phyloP scores from a whole-genome alignment of 1,140 invertebrate species.

The Euborellia annulipes region DNA sequence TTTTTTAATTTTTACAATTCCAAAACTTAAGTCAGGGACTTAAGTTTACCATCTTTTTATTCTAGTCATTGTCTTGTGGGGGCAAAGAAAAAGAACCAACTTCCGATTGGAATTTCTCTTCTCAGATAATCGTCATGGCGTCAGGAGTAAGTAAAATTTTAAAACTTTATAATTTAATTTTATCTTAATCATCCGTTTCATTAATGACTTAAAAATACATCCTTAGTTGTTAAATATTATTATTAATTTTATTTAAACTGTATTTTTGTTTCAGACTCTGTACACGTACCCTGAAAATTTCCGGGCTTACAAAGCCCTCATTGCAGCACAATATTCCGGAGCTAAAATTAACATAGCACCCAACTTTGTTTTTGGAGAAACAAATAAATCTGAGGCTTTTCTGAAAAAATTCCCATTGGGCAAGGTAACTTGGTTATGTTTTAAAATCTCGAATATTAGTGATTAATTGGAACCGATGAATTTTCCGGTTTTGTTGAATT shows the following conservation, averaged over 20 bases:
- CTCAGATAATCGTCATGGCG: neutral
- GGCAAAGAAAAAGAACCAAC: too few relatives aligned
- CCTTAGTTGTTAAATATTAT: constrained; percentile 1
- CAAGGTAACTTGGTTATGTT: constrained; percentile 48
- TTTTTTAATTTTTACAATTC: too few relatives aligned
- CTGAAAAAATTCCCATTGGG: constrained; percentile 87
- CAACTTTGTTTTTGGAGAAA: constrained; percentile 84
- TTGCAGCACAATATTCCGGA: constrained; percentile 89
- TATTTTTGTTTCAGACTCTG: constrained; percentile 65
- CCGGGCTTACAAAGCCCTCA: constrained; percentile 81
- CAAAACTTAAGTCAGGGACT: too few relatives aligned
- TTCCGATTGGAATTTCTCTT: too few relatives aligned
- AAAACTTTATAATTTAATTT: constrained; percentile 8
- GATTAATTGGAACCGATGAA: too few relatives aligned
- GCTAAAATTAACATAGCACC: constrained; percentile 67
- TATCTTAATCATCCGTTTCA: constrained; percentile 1
- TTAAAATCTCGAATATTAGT: too few relatives aligned
- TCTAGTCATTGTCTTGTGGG: too few relatives aligned
- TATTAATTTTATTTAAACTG: constrained; percentile 2
- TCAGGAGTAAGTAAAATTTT: constrained; percentile 30
- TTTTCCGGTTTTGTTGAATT: neutral
- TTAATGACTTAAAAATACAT: too few relatives aligned
- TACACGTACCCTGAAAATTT: constrained; percentile 95
- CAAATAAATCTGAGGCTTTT: constrained; percentile 74
- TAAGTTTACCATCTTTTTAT: too few relatives aligned